Evolutionary conservation across 1,140 invertebrate species (phyloP).

Genomic region (Periplaneta americana): DNA sequence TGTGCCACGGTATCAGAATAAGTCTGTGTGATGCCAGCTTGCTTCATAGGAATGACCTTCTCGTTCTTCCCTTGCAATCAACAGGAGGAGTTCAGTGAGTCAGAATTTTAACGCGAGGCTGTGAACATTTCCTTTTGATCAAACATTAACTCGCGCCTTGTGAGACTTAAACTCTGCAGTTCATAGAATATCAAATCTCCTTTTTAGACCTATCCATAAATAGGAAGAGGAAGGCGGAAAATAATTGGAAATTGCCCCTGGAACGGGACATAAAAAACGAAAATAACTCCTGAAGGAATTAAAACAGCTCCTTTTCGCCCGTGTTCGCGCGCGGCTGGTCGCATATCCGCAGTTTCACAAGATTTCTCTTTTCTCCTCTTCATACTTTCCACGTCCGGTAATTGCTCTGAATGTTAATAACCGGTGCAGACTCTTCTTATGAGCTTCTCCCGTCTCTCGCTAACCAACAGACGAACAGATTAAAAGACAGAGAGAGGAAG

Average conservation of each 20-base stretch:
- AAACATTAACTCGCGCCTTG: no score
- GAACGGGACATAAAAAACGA: neutral
- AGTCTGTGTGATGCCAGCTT: no score
- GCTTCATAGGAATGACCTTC: no score
- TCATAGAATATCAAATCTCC: neutral
- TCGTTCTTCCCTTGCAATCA: no score
- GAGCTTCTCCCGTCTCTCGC: neutral
- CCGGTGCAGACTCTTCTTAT: neutral
- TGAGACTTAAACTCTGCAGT: no score
- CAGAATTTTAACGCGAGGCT: no score
- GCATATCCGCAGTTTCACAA: neutral
- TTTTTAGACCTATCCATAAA: no score
- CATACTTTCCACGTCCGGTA: neutral
- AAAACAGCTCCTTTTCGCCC: neutral
- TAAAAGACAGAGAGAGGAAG: neutral
- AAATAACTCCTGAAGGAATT: neutral
- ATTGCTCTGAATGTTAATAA: neutral
- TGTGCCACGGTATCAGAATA: no score
- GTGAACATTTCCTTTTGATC: no score
- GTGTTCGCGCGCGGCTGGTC: neutral
- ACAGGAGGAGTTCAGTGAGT: no score
- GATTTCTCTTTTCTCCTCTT: neutral
- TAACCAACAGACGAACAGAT: neutral
- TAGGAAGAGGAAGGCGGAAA: neutral
- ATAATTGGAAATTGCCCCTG: neutral